Evolutionary conservation across 2,113 vertebrate genomes (phyloP), one percentile per base, ranked within the genome.

Genomic region (Rissa tridactyla): DNA sequence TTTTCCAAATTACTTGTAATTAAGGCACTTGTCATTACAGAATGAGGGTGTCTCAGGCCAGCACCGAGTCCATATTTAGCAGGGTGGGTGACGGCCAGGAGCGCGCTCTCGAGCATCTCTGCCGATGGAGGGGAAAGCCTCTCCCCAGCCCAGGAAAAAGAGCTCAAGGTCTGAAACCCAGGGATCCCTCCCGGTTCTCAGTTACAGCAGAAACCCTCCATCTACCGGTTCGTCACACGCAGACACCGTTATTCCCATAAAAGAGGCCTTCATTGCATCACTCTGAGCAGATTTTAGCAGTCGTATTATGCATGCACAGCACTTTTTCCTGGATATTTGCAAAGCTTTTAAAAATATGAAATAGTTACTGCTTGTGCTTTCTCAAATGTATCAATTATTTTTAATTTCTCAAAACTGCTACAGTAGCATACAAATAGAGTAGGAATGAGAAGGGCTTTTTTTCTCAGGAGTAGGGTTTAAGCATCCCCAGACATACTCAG

Each of bases 261-360:
- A 86, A 44, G n/a, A 32, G 52, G 55, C 5, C 65, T 86, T n/a
- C 69, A 4, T 5, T 38, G 73, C 88, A 61, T 93, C 92, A 40
- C 44, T 88, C 69, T 0, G 65, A 86, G 80, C 83, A 92, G 88
- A 89, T 82, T 71, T 69, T 17, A 76, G 91, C 68, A 49, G 25
- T 7, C 47, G 10, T 4, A 75, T 92, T 94, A 15, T 96, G 96
- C 96, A 55, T 19, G 47, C 88, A 5, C 95, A 96, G 96, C 94
- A 91, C 42, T 96, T 96, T 91, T 92, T 65, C 62, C 79, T 83
- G 94, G 86, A 26, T 94, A 94, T 86, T 93, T 96, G 95, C 94
- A 96, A 96, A 94, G 95, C 96, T 94, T 95, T 96, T 96, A 96
- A 84, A 96, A 96, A 96, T 93, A 96, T 92, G 95, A 92, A 93